Percentiles rank a stretch among this genome's conserved stretches.
Conservation (phyloP, 2,113 vertebrate species). For the Aspiorhynchus laticeps region DNA sequence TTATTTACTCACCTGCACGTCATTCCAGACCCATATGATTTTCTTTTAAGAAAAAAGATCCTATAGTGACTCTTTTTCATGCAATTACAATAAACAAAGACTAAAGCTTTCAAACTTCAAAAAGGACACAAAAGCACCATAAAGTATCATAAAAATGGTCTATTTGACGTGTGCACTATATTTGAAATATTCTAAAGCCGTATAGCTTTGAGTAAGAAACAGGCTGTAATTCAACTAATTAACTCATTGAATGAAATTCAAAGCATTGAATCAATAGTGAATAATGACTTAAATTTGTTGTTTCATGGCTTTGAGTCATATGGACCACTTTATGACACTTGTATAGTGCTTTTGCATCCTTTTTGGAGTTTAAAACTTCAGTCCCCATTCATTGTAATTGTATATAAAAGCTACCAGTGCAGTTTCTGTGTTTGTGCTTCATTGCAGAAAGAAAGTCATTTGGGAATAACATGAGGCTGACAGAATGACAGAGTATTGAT, state of each 20-base stretch:
- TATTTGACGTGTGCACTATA: not conserved
- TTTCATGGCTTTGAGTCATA: too few species aligned
- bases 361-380: not conserved
- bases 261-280: not conserved
- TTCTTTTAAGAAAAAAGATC: not conserved
- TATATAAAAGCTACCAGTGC: not conserved
- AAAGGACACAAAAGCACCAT: not conserved
- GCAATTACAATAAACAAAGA: not conserved
- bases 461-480: not conserved
- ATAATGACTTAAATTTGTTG: too few species aligned
- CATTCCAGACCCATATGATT: too few species aligned
- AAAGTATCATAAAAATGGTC: not conserved
- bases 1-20: too few species aligned
- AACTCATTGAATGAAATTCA: not conserved
- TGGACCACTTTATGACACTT: not conserved
- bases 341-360: not conserved
- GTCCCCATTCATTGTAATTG: not conserved
- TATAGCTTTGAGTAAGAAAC: not conserved
- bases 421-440: not conserved
- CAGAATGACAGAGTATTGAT: not conserved
- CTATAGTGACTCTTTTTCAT: not conserved
- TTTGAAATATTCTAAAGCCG: not conserved
- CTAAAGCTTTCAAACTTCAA: not conserved
- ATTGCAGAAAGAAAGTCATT: not conserved
- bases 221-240: not conserved